Conservation (phyloP, 2,113 vertebrate genomes). For the Empidonax traillii region DNA sequence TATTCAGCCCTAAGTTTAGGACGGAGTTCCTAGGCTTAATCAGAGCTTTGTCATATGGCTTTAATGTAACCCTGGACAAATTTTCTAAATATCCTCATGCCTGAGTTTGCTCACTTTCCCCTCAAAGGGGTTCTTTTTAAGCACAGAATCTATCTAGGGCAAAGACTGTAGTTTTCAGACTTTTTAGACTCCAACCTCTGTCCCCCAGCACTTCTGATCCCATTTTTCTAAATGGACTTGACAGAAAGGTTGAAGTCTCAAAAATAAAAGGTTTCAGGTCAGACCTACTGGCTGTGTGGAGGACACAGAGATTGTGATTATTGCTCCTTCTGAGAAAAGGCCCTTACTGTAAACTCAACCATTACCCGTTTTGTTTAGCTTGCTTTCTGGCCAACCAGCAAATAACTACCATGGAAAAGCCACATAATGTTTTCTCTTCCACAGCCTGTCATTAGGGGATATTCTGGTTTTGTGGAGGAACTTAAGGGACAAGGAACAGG, state of each 20-base stretch:
- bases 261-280: not conserved
- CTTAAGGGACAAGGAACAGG: not conserved
- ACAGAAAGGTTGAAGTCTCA: not conserved
- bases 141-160: not conserved
- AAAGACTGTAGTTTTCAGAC: not conserved
- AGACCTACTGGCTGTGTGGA: not conserved
- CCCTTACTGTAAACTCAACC: not conserved
- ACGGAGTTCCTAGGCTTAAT: not conserved
- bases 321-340: not conserved
- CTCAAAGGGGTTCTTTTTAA: not conserved
- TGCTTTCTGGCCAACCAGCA: not conserved
- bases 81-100: not conserved
- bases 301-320: not conserved
- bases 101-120: not conserved
- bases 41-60: not conserved
- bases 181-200: not conserved
- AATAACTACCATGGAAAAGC: not conserved
- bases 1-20: not conserved
- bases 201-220: not conserved
- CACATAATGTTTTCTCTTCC: not conserved
- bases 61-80: not conserved
- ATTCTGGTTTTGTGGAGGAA: not conserved
- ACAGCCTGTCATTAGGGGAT: conserved; percentile 2
- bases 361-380: conserved; percentile 30
- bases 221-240: not conserved